Evolutionary conservation across 2,888 invertebrate genomes (phyloP).

Genomic region (Apotomis betuletana): DNA sequence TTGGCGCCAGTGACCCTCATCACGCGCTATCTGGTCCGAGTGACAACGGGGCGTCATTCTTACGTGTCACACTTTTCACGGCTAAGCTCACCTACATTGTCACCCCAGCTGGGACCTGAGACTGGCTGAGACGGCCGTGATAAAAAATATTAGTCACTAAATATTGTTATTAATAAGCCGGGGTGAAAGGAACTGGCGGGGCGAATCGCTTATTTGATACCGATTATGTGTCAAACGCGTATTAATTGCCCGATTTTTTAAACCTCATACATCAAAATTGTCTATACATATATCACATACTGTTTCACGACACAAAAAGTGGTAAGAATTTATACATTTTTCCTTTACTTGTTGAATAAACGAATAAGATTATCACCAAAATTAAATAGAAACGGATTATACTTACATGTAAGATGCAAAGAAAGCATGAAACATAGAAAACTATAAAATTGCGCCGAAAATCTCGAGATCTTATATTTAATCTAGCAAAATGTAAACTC

Average conservation of each 20-base stretch:
- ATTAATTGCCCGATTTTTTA: too few relatives aligned
- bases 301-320: too few relatives aligned
- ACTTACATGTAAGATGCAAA: too few relatives aligned
- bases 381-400: too few relatives aligned
- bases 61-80: constrained; percentile 47
- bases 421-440: background rate
- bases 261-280: too few relatives aligned
- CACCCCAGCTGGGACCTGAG: constrained; percentile 26
- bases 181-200: background rate
- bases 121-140: constrained; percentile 15
- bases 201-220: too few relatives aligned
- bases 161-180: background rate
- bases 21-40: constrained; percentile 41
- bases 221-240: too few relatives aligned
- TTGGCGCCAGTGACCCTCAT: constrained; percentile 38
- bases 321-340: too few relatives aligned
- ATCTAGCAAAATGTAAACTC: constrained; percentile 12
- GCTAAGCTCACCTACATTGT: constrained; percentile 38
- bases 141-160: background rate
- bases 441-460: background rate
- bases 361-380: too few relatives aligned
- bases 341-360: too few relatives aligned
- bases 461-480: constrained; percentile 8
- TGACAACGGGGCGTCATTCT: constrained; percentile 49
- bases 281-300: too few relatives aligned